Evolutionary conservation across 2,113 vertebrate genomes (phyloP), one percentile per base, ranked within the genome.

Genomic region (Perca flavescens): DNA sequence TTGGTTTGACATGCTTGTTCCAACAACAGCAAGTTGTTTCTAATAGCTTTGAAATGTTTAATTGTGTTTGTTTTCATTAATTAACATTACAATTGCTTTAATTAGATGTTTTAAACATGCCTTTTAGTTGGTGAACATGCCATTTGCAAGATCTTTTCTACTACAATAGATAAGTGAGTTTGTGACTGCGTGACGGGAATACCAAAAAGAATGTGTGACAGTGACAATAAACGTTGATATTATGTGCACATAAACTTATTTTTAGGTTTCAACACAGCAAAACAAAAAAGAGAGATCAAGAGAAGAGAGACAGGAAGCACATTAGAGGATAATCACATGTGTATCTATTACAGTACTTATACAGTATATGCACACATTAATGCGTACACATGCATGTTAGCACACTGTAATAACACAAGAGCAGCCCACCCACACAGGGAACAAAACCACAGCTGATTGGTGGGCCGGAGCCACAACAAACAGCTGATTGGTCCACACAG

Each of bases 341-440:
- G 34, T 53, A 43, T 65, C 15, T 34, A 34, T 34, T 72, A 47
- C 58, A 57, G 43, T 15, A 31, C 14, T 8, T 53, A 34, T 34
- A 6, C 34, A 34, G 15, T 16, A 22, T 25, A 47, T 34, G 60
- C 63, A 73, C 47, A 76, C 46, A 58, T 63, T 74, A 19, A 69
- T 58, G 28, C 21, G 43, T 22, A 34, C 14, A 1, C 25, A n/a
- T 64, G 31, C 28, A 74, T 49, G 19, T 16, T 61, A n/a, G 10
- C 71, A 72, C 61, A 57, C 43, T 83, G 62, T 69, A 81, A 87
- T 79, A 87, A 85, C 82, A 85, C 61, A 77, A 74, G 34, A 86
- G 79, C 77, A 63, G 66, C 88, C 91, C 87, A 40, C 92, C 93
- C 86, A 93, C 92, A 74, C 91, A 86, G 52, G 65, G 74, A 56